Evolutionary conservation across 2,888 invertebrate genomes (phyloP).

Genomic region (Chromoteleia sp.): DNA sequence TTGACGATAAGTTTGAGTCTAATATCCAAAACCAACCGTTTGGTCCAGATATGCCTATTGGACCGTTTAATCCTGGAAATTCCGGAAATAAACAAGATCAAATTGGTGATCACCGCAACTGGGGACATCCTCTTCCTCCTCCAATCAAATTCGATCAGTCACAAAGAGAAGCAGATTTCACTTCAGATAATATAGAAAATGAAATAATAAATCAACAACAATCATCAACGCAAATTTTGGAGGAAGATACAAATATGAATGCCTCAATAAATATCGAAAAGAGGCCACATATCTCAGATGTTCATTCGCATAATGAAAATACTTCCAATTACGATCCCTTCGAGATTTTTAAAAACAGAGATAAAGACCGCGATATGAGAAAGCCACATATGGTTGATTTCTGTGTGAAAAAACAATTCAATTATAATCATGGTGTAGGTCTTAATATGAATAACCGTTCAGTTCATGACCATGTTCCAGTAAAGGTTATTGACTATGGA

Average conservation of each 20-base stretch:
- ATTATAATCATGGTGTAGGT: slow-evolving; percentile 81
- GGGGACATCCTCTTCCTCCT: slow-evolving; percentile 10
- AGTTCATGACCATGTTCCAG: slow-evolving; percentile 75
- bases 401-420: slow-evolving; percentile 80
- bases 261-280: background rate
- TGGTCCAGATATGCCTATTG: background rate
- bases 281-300: background rate
- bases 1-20: slow-evolving; percentile 20
- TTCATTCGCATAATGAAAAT: slow-evolving; percentile 8
- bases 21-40: background rate
- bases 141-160: slow-evolving; percentile 63
- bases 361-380: slow-evolving; percentile 26
- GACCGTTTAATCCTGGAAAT: background rate
- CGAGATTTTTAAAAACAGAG: slow-evolving; percentile 52
- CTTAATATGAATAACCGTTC: slow-evolving; percentile 70
- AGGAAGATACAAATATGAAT: background rate
- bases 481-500: slow-evolving; percentile 81
- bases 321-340: slow-evolving; percentile 61
- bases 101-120: background rate
- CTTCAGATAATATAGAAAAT: background rate
- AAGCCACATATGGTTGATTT: slow-evolving; percentile 76
- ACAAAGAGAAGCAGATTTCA: slow-evolving; percentile 31
- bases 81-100: slow-evolving; percentile 9
- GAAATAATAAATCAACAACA: slow-evolving; percentile 7
- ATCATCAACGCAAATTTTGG: background rate